Base-by-base conservation (phyloP, 2,888 invertebrate genomes). In the Limnephilus rhombicus region DNA sequence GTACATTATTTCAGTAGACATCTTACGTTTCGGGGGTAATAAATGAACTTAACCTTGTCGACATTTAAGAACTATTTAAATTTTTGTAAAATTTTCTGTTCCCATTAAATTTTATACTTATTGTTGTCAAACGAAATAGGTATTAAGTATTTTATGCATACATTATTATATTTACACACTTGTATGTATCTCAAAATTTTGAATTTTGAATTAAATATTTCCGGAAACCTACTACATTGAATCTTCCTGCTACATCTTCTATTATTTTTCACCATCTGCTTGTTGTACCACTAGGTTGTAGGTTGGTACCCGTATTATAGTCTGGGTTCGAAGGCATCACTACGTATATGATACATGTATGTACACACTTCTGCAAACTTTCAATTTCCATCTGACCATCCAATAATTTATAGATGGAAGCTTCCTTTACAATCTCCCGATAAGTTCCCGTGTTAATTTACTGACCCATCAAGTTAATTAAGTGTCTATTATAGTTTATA, bases 361-460 rank as follows among this genome's bases (percentile, higher is more conserved):
- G 83, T 34, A 85, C 24, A 7, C 31, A 29, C 13, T 18, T 31
- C 24, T 29, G 88, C 68, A n/a, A 89, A 89, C 88, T 89, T 89
- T 89, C 88, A 89, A 89, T 89, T 89, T 89, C 41, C 88, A 89
- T 80, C n/a, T 89, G 88, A 80, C 24, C 88, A 37, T 88, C 49
- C 87, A 53, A 49, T 86, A 68, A 68, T 68, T 86, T 45, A 45
- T 45, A 41, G 37, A 68, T 45, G 29, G 29, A 37, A 86, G 45
- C 49, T 41, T 45, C 68, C 68, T 24, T 68, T 37, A 29, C 49
- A 45, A 29, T 45, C 86, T 86, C 45, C 41, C 37, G 86, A 45
- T 41, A 45, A 29, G 37, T 86, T 86, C 49, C 86, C 45, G 86
- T 86, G 86, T 45, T 41, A 86, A 86, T 86, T 45, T 34, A 86